Evolutionary conservation across 2,888 invertebrate species (phyloP), one percentile per base, ranked within the genome.

Genomic region (Catotricha subobsoleta): DNA sequence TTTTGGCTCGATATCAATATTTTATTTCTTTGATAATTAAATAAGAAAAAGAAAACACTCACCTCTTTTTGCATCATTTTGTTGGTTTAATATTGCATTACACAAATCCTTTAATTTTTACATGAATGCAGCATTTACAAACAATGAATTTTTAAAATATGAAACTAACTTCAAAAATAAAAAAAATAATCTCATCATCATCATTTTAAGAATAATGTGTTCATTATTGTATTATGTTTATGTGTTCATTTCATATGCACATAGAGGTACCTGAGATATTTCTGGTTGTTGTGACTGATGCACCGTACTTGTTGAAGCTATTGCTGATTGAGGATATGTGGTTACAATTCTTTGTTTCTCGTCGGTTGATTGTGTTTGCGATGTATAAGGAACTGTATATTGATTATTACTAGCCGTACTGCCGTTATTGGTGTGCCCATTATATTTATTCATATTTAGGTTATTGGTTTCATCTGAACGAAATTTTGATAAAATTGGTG

Each of bases 401-500:
- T 20, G 36, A 25, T 23, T 23, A 5, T n/a, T 23, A 9, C 9
- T 23, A n/a, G 20, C n/a, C 20, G 20, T 35, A 13, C 13, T 21
- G 23, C 23, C 15, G 16, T 13, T 36, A 43, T 45, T 44, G 16
- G 42, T 47, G 43, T 65, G 64, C 1, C 64, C 61, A 43, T 68
- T 69, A 25, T 72, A 71, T 54, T 71, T 64, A 51, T 68, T 70
- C 16, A 69, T 67, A 53, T 65, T 65, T 35, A 65, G 64, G 25
- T 67, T 65, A 23, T 67, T 65, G 40, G 67, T 36, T 48, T 68
- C 66, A 50, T 68, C 69, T 1, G 66, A 65, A 2, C 74, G 63
- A 57, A 69, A 78, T 65, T 78, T 78, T 49, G 73, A 69, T 44
- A 74, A 66, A 48, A 68, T 62, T 27, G 67, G 64, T 49, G 65